Evolutionary conservation across 2,113 vertebrate genomes (phyloP), one percentile per base, ranked within the genome.

Genomic region (Beaufortia kweichowensis): DNA sequence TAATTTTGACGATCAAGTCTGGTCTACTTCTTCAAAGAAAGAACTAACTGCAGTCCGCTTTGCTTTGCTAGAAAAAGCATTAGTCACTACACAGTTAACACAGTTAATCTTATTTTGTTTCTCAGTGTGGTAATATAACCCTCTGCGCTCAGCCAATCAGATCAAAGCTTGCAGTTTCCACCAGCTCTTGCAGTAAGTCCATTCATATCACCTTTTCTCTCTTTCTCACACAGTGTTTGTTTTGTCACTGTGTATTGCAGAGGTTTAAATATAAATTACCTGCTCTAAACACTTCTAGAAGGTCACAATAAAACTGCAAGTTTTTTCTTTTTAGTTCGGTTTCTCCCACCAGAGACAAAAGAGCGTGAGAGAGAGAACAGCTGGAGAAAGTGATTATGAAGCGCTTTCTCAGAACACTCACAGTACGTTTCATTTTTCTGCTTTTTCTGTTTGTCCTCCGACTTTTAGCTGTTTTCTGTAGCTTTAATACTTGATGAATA

Each of bases 231-330:
- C 10, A 23, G 7, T n/a, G 15, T 6, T 17, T 56, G 6, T 39
- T 28, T 57, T 33, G 26, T 69, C 9, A 9, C 9, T 35, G 68
- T 57, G 21, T 15, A 33, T 21, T 23, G 67, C 48, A 7, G 62
- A 43, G 48, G 53, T 71, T 21, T 59, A 71, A 59, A 71, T 59
- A 72, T 72, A 59, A 72, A 59, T 41, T 8, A 15, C 48, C 70
- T 46, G 8, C 15, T 61, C 35, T 46, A 46, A 9, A 24, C 67
- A 39, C 0, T 56, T 70, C 21, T 70, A 15, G 24, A 73, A 73
- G 70, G 70, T 61, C 56, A 14, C 24, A 14, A 23, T 14, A 35
- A 73, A 73, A 29, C 35, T 46, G 70, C 56, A 60, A n/a, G 43
- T 14, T 73, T 43, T 53, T 28, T 14, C 14, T 28, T 46, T 56